These are phyloP conservation scores for Rutilus rutilus DNA, from an alignment of 2,113 vertebrate species.

Conservation along the genomic window DNA sequence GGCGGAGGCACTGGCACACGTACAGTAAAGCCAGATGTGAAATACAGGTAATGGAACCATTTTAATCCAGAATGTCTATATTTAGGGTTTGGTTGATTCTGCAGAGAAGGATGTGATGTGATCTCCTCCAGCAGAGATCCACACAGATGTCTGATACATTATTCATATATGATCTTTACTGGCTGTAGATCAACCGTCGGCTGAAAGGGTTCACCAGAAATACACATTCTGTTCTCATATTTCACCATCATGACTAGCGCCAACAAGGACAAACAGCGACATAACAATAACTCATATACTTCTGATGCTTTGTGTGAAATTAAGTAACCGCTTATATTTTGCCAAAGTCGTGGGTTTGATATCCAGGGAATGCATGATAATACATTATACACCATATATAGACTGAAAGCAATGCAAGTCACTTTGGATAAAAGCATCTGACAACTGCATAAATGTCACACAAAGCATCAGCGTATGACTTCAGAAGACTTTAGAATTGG, in stretches of 20 bases:
- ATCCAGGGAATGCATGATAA: neutral
- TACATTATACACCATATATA: neutral
- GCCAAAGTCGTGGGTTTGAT: neutral
- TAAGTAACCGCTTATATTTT: no score
- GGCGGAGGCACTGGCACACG: no score
- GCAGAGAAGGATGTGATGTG: neutral
- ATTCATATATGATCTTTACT: constrained; percentile 55
- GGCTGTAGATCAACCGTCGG: neutral
- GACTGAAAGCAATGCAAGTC: neutral
- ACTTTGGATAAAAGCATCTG: neutral
- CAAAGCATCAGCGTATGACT: neutral
- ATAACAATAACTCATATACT: no score
- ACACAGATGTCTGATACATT: constrained; percentile 44
- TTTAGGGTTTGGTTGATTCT: neutral
- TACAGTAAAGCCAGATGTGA: neutral
- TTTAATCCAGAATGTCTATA: neutral
- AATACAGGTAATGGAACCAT: neutral
- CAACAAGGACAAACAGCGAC: neutral
- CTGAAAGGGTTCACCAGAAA: neutral
- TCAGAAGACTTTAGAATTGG: neutral
- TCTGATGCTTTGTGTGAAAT: neutral
- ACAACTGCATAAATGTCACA: neutral
- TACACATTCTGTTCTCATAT: neutral
- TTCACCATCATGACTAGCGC: neutral
- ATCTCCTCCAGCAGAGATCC: neutral